phyloP scores from a whole-genome alignment of 2,113 vertebrate species.

The Nipponia nippon region DNA sequence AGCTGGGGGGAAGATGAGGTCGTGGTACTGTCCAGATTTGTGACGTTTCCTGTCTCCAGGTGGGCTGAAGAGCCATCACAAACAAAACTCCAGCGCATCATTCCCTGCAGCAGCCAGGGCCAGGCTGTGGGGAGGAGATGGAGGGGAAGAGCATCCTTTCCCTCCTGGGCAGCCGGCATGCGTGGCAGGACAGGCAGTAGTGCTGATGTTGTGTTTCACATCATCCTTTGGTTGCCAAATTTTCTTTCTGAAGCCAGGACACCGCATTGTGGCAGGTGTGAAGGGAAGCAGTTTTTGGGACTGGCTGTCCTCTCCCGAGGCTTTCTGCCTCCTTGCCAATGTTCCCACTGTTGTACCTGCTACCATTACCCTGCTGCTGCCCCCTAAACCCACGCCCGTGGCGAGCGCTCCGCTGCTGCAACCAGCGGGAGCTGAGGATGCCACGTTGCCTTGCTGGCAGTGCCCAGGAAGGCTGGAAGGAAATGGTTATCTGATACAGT shows the following conservation, averaged over 20 bases:
- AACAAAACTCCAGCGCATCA: not conserved
- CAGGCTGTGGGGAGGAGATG: not conserved
- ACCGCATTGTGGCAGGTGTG: not conserved
- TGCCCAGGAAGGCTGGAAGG: not conserved
- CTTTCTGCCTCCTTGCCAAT: not conserved
- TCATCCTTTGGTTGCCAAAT: not conserved
- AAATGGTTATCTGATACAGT: rapidly evolving
- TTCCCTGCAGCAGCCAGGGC: not conserved
- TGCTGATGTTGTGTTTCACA: not conserved
- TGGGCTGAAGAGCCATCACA: not conserved
- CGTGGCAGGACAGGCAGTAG: not conserved
- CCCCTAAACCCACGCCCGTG: rapidly evolving
- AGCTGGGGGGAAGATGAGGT: not conserved
- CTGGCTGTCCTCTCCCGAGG: not conserved
- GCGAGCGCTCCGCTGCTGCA: not conserved
- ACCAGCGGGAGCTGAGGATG: not conserved
- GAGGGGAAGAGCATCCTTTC: not conserved
- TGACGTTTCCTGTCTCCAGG: not conserved
- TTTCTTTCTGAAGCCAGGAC: not conserved
- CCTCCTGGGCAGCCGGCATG: not conserved
- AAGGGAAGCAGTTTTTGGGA: not conserved
- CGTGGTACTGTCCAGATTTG: not conserved
- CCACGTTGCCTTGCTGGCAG: not conserved
- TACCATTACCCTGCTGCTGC: not conserved
- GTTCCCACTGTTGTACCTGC: not conserved